Evolutionary conservation across 2,888 invertebrate genomes (phyloP).

Genomic region (Macrosiphum euphorbiae): DNA sequence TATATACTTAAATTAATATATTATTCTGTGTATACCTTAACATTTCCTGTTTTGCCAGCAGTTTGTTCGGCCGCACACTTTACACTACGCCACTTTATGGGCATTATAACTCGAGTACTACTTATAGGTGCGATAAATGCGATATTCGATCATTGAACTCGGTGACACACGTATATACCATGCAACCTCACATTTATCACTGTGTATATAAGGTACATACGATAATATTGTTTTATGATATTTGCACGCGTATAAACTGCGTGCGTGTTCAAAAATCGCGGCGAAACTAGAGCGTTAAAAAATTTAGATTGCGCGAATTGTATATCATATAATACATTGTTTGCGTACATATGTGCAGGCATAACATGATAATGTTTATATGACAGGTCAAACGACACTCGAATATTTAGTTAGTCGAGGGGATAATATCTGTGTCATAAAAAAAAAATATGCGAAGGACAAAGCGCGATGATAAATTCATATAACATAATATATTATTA

Average conservation of each 20-base stretch:
- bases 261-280: not conserved
- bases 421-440: constrained; percentile 11
- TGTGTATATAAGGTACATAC: not conserved
- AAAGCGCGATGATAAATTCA: constrained; percentile 20
- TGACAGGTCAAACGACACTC: constrained; percentile 5
- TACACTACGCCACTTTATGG: not conserved
- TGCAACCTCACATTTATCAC: not conserved
- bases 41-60: not conserved
- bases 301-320: constrained; percentile 20
- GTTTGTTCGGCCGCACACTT: not conserved
- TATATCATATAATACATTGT: not conserved
- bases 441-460: constrained; percentile 44
- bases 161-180: not conserved
- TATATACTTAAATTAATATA: not conserved
- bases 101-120: not conserved
- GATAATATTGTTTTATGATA: constrained; percentile 13
- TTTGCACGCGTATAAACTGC: not conserved
- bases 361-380: not conserved
- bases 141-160: constrained; percentile 51
- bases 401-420: constrained; percentile 24
- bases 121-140: not conserved
- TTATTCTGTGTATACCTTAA: constrained; percentile 8
- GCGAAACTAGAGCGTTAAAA: constrained; percentile 5
- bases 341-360: not conserved
- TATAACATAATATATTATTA: not conserved